phyloP scores from a whole-genome alignment of 1,140 invertebrate genomes.

The Drosophila rufa region DNA sequence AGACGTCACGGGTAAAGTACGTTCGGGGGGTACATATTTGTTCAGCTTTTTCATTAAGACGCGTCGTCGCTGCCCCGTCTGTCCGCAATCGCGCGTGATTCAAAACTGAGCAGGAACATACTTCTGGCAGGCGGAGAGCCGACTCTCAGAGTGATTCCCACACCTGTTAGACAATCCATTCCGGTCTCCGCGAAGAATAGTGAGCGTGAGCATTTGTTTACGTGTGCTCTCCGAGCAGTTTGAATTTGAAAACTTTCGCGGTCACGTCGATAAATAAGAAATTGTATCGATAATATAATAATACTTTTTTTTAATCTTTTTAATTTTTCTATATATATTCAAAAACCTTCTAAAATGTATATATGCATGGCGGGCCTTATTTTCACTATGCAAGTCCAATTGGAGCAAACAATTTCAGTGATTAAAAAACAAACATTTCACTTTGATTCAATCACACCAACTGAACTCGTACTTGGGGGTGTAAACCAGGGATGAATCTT shows the following conservation, averaged over 20 bases:
- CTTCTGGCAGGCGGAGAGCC: constrained; percentile 18
- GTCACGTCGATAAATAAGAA: constrained; percentile 7
- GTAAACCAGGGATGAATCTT: background rate
- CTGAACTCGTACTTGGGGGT: too few species aligned
- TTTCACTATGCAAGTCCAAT: too few species aligned
- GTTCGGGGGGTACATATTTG: constrained; percentile 48
- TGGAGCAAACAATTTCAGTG: too few species aligned
- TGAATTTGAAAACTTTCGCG: constrained; percentile 2
- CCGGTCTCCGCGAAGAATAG: background rate
- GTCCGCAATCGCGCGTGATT: constrained; percentile 28
- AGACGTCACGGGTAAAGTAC: constrained; percentile 63
- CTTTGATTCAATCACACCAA: background rate
- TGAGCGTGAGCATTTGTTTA: constrained; percentile 7
- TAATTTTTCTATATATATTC: background rate
- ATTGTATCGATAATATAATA: constrained; percentile 6
- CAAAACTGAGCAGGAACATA: constrained; percentile 40
- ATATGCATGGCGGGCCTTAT: too few species aligned
- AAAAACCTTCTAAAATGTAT: too few species aligned
- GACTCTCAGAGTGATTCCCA: constrained; percentile 24
- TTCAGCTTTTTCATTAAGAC: constrained; percentile 19
- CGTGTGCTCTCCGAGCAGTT: background rate
- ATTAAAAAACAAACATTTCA: background rate
- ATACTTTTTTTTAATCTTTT: too few species aligned
- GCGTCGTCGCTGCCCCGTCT: background rate
- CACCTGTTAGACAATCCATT: constrained; percentile 31